These are phyloP conservation scores for Phortica okadai DNA, from an alignment of 2,888 invertebrate genomes.

Conservation along the genomic window DNA sequence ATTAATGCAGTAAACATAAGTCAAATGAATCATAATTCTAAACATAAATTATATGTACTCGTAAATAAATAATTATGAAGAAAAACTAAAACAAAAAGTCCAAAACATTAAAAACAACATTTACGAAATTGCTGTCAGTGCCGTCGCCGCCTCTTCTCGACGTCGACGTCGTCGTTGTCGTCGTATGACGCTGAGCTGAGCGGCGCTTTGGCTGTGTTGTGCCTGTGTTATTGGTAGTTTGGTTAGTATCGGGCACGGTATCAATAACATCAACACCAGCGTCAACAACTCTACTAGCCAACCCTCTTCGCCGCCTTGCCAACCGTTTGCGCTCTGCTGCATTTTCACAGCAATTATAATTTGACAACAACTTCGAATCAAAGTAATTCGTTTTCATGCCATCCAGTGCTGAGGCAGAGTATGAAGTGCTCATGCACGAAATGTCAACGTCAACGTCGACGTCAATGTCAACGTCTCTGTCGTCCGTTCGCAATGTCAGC, in stretches of 20 bases:
- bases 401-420: no score
- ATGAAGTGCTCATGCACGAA: no score
- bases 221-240: background rate
- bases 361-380: background rate
- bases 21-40: background rate
- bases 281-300: background rate
- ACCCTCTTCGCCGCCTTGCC: background rate
- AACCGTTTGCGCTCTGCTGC: no score
- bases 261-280: background rate
- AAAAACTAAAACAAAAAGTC: constrained; percentile 73
- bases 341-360: no score
- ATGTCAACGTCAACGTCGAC: background rate
- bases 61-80: constrained; percentile 35
- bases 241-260: background rate
- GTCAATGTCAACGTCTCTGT: constrained; percentile 43
- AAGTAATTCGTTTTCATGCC: background rate
- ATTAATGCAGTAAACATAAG: background rate
- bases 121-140: constrained; percentile 70
- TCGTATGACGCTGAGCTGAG: constrained; percentile 33
- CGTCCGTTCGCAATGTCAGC: constrained; percentile 9
- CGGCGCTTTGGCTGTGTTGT: background rate
- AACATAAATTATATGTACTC: background rate
- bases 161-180: constrained; percentile 57
- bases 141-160: constrained; percentile 53
- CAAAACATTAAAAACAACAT: constrained; percentile 75